Evolutionary conservation across 1,140 invertebrate genomes (phyloP), one percentile per base, ranked within the genome.

Genomic region (Drosophila bocki): DNA sequence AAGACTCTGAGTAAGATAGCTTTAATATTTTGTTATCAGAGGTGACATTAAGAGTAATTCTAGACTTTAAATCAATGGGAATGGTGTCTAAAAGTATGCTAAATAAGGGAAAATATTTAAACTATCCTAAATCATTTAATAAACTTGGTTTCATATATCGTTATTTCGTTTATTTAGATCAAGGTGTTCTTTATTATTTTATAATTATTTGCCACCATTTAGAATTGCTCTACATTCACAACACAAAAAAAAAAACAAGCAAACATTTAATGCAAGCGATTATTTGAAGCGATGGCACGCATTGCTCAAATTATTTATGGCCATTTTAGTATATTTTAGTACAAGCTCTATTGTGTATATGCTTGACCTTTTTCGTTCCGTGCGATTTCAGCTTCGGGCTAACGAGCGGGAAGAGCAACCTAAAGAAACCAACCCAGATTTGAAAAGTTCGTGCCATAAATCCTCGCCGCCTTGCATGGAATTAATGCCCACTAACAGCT

Each of bases 371-470:
- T 53, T 72, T 56, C 33, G 33, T 75, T 75, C 33, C 29, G 42
- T 72, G 60, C 67, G 60, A 60, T 76, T 87, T 50, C 57, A 82
- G 83, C 15, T 63, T 47, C 22, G 63, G 56, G 57, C 51, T 64
- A 80, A 74, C 69, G 58, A 58, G 67, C 32, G 22, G 22, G 19
- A 68, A 22, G 33, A 70, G 48, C 53, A 65, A 37, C 57, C 22
- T 0, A 37, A 11, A 37, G 35, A 12, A 41, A 57, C 70, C 56
- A 51, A 47, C 70, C 71, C 63, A 77, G 75, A 78, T 78, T 76
- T 32, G 33, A 59, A 71, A 80, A 65, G 80, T 86, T 82, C 76
- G 63, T 86, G 83, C 68, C 62, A 77, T 80, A 88, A 86, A 86
- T 88, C 57, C 68, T 19, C 12, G 53, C 57, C 33, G 57, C 60